Evolutionary conservation across 1,140 invertebrate genomes (phyloP), one percentile per base, ranked within the genome.

Genomic region (Orius insidiosus): DNA sequence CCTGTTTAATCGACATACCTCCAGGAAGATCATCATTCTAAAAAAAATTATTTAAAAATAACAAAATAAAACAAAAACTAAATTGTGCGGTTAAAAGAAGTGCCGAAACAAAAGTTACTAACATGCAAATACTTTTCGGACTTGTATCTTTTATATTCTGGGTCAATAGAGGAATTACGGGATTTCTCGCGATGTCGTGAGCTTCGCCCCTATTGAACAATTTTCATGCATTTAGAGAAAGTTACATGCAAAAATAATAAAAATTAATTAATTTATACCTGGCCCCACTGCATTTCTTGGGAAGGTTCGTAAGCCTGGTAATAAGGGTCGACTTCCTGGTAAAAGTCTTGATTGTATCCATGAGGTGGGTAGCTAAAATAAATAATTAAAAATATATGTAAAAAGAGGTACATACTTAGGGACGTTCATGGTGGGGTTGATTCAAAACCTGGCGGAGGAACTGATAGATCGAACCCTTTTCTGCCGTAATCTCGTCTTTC

Each of bases 401-500:
- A 5, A 16, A 15, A 3, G n/a, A 5, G 14, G 18, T 13, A 44
- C 11, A 31, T 37, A 15, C n/a, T 13, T 11, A 4, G n/a, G 35
- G 35, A 37, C 14, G 5, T 37, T 13, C n/a, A 37, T 15, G 66
- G 52, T 68, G 68, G 68, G 15, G 67, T 67, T 52, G 69, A 65
- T 47, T 67, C 68, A 50, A 66, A 68, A 1, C 70, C 67, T 10
- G 70, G 71, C 2, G 68, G 68, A 15, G 66, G 61, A 15, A 63
- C 63, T 10, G 68, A 31, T 43, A 63, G 59, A 24, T 70, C 66
- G 37, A 54, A 53, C 30, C 56, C 54, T 56, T 76, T 76, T 37
- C 80, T 68, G 34, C 75, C 82, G 60, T 86, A 87, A 58, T 87
- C 84, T 44, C 84, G 67, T 50, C 83, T 72, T 60, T 87, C 84